Evolutionary conservation across 2,113 vertebrate species (phyloP).

Genomic region (Suricata suricatta): DNA sequence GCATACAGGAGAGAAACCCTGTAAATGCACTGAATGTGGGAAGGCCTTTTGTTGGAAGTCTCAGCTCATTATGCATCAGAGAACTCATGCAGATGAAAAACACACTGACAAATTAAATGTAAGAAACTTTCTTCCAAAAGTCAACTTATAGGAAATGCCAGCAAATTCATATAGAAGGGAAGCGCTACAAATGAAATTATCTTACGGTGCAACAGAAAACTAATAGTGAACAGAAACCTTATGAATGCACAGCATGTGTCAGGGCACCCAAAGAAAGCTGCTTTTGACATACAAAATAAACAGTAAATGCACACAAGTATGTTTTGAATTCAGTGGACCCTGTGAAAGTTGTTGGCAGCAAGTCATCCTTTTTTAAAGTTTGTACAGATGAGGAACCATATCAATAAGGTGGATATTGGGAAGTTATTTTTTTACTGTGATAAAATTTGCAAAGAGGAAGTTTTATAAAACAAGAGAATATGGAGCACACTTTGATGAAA

Average conservation of each 20-base stretch:
- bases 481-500: not conserved
- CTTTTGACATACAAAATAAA: not conserved
- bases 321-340: not conserved
- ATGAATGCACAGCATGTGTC: not conserved
- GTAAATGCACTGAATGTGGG: conserved; percentile 65
- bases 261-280: not conserved
- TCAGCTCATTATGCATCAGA: conserved; percentile 74
- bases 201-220: not conserved
- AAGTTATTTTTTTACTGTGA: not conserved
- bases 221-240: not conserved
- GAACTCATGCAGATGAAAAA: conserved; percentile 63
- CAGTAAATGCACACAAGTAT: not conserved
- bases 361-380: not conserved
- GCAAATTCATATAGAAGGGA: not conserved
- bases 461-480: not conserved
- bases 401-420: not conserved
- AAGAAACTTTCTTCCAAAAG: not conserved
- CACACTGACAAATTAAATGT: not conserved
- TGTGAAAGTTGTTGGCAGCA: not conserved
- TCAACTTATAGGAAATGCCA: not conserved
- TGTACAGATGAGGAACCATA: not conserved
- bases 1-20: conserved; percentile 76
- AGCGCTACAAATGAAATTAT: not conserved
- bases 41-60: conserved; percentile 75
- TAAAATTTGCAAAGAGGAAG: not conserved